These are phyloP conservation scores for Habropoda laboriosa DNA, from an alignment of 1,140 invertebrate genomes.

Conservation along the genomic window DNA sequence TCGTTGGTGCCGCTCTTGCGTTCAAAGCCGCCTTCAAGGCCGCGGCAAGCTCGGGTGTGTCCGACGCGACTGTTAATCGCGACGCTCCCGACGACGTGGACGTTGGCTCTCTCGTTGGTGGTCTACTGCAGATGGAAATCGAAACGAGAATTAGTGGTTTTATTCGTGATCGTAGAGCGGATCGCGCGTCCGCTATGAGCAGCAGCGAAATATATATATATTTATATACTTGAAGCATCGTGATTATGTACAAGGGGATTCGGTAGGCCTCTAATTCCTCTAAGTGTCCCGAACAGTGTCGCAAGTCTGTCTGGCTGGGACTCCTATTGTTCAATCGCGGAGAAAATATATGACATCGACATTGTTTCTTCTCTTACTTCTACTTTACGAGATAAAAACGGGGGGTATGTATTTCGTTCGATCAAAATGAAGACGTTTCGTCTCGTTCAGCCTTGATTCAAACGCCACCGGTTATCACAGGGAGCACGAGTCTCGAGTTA, in stretches of 20 bases:
- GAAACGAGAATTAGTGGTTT: not conserved
- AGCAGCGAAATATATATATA: slow-evolving; percentile 73
- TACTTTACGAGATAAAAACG: no score
- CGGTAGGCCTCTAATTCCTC: slow-evolving; percentile 74
- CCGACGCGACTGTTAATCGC: slow-evolving; percentile 76
- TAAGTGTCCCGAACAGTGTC: slow-evolving; percentile 74
- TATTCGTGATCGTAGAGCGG: not conserved
- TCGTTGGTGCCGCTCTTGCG: slow-evolving; percentile 77
- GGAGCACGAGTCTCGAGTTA: not conserved
- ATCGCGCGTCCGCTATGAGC: slow-evolving; percentile 42
- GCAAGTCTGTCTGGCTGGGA: slow-evolving; percentile 36
- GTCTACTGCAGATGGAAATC: slow-evolving; percentile 61
- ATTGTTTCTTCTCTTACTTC: slow-evolving; percentile 1
- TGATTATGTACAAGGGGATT: slow-evolving; percentile 78
- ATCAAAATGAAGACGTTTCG: no score
- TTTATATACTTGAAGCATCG: slow-evolving; percentile 76
- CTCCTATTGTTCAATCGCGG: not conserved
- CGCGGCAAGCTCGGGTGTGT: slow-evolving; percentile 76
- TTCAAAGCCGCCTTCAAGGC: slow-evolving; percentile 77
- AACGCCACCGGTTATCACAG: not conserved
- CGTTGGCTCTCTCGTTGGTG: slow-evolving; percentile 74
- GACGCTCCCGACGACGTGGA: slow-evolving; percentile 78
- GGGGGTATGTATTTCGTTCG: not conserved
- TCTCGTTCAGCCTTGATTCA: no score
- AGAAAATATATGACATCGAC: slow-evolving; percentile 44